Conservation (phyloP, 2,888 invertebrate genomes). For the Serrognathus titanus region DNA sequence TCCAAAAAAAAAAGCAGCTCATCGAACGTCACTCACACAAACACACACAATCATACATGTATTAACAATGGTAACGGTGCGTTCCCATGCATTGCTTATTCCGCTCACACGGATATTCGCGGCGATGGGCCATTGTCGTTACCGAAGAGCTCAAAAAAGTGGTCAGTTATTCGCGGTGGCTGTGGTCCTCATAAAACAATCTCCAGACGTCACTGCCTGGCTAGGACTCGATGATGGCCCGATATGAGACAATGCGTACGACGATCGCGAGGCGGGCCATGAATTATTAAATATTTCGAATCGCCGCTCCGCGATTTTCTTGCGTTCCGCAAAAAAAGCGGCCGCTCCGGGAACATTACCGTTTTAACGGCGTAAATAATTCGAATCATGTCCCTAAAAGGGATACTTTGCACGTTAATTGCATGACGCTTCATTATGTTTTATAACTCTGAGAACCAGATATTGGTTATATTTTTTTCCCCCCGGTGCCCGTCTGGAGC, state of each 20-base stretch:
- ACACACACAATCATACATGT: constrained; percentile 33
- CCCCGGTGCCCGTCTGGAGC: too few relatives aligned
- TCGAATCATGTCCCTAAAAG: too few relatives aligned
- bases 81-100: constrained; percentile 48
- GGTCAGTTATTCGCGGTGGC: constrained; percentile 24
- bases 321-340: constrained; percentile 4
- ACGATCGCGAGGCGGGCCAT: constrained; percentile 7
- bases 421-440: too few relatives aligned
- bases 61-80: constrained; percentile 42
- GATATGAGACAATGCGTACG: constrained; percentile 11
- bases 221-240: constrained; percentile 16
- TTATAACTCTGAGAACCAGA: too few relatives aligned
- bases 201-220: constrained; percentile 21
- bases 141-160: constrained; percentile 28
- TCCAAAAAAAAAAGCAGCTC: background rate
- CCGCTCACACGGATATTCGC: constrained; percentile 39
- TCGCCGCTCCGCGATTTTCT: constrained; percentile 5
- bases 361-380: too few relatives aligned
- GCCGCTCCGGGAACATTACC: too few relatives aligned
- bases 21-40: background rate
- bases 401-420: too few relatives aligned
- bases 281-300: constrained; percentile 17
- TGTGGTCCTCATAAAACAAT: constrained; percentile 22
- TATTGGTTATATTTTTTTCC: too few relatives aligned
- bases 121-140: constrained; percentile 35